Evolutionary conservation across 1,140 invertebrate species (phyloP).

Genomic region (Drosophila nigromelanica): DNA sequence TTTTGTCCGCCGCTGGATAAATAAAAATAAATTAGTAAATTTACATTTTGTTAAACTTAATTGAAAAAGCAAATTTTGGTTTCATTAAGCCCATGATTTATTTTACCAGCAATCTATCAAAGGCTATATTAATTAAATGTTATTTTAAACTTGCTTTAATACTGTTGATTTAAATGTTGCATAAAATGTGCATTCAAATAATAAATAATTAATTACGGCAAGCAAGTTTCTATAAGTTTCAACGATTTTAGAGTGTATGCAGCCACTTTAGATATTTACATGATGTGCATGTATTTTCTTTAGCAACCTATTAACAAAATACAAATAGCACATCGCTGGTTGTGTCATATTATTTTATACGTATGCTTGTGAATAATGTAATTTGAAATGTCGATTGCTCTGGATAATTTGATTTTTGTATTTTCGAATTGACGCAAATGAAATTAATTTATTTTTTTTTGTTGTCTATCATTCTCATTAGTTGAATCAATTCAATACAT

Average conservation of each 20-base stretch:
- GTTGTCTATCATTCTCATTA: conserved; percentile 57
- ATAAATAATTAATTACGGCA: neutral
- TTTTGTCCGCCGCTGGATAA: no score
- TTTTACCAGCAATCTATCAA: no score
- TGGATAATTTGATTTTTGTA: conserved; percentile 30
- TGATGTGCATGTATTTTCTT: neutral
- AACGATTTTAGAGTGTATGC: neutral
- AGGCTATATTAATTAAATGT: no score
- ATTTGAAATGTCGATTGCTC: conserved; percentile 45
- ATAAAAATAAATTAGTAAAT: no score
- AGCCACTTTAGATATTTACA: neutral
- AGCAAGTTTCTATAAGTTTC: neutral
- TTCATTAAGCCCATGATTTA: no score
- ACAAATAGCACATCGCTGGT: neutral
- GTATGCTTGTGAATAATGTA: conserved; percentile 56
- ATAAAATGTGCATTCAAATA: neutral
- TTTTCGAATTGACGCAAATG: conserved; percentile 62
- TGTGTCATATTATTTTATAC: conserved; percentile 28
- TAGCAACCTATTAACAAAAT: no score
- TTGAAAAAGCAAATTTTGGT: no score
- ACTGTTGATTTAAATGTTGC: conserved; percentile 1
- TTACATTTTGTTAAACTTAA: no score
- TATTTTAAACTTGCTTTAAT: neutral
- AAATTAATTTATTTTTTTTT: conserved; percentile 54
- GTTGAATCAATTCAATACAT: conserved; percentile 71